Evolutionary conservation across 2,888 invertebrate genomes (phyloP).

Genomic region (Caradrina clavipalpis): DNA sequence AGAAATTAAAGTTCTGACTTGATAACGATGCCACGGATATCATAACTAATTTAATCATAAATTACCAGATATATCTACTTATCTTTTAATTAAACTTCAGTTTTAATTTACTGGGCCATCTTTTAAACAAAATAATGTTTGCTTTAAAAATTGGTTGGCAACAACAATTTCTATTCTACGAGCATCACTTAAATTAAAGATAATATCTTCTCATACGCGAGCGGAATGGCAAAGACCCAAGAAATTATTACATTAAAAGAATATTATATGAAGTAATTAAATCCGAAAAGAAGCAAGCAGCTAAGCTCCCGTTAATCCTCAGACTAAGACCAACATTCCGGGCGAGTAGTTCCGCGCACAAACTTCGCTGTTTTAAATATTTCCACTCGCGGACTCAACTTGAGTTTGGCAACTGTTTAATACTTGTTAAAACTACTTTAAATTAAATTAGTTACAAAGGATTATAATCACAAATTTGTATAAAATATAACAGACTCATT

Average conservation of each 20-base stretch:
- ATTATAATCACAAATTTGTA: conserved; percentile 20
- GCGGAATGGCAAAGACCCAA: conserved; percentile 25
- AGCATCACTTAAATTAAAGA: conserved; percentile 17
- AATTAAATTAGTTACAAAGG: conserved; percentile 47
- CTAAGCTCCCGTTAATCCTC: conserved; percentile 46
- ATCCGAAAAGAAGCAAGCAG: conserved; percentile 19
- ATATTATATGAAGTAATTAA: conserved; percentile 33
- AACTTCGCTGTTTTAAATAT: conserved; percentile 53
- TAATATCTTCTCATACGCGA: conserved; percentile 1
- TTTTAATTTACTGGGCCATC: not conserved
- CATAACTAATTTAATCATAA: no score
- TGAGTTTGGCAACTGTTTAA: conserved; percentile 43
- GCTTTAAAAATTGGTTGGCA: not conserved
- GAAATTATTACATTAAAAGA: conserved; percentile 10
- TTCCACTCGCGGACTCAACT: conserved; percentile 36
- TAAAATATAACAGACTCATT: not conserved
- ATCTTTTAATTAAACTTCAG: not conserved
- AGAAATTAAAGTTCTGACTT: not conserved
- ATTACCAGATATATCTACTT: not conserved
- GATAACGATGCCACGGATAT: not conserved
- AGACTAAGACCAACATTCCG: conserved; percentile 38
- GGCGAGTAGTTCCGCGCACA: conserved; percentile 29
- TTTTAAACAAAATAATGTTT: not conserved
- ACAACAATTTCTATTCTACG: not conserved
- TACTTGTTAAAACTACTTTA: conserved; percentile 39